These are phyloP conservation scores for Zygogramma bicolorata DNA, from an alignment of 2,888 invertebrate species.

Conservation along the genomic window DNA sequence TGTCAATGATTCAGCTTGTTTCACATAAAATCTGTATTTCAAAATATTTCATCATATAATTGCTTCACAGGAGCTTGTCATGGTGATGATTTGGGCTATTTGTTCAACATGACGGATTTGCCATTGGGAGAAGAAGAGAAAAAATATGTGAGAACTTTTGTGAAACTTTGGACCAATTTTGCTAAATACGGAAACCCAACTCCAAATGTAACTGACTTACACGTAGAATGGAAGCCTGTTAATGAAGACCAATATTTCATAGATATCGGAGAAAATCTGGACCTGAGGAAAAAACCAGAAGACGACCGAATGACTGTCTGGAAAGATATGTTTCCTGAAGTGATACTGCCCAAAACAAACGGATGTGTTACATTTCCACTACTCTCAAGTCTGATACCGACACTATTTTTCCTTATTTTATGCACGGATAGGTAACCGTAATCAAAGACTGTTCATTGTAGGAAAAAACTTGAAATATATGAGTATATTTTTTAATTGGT, in stretches of 20 bases:
- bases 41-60: no score
- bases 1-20: no score
- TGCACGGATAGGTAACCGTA: no score
- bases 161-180: constrained; percentile 57
- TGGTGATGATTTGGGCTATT: constrained; percentile 52
- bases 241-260: constrained; percentile 51
- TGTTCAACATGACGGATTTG: constrained; percentile 44
- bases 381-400: neutral
- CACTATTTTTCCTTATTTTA: neutral
- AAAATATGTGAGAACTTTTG: constrained; percentile 42
- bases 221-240: constrained; percentile 50
- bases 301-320: constrained; percentile 55
- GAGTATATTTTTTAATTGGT: no score
- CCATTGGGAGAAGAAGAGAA: constrained; percentile 41
- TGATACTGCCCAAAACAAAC: neutral
- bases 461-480: no score
- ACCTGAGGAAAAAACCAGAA: constrained; percentile 50
- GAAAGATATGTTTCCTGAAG: constrained; percentile 33
- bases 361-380: neutral
- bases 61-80: constrained; percentile 54
- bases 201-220: constrained; percentile 32
- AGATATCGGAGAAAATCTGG: constrained; percentile 54
- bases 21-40: no score
- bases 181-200: constrained; percentile 53
- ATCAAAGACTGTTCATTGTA: no score